Evolutionary conservation across 2,888 invertebrate genomes (phyloP), one percentile per base, ranked within the genome.

Genomic region (Laspeyria flexula): DNA sequence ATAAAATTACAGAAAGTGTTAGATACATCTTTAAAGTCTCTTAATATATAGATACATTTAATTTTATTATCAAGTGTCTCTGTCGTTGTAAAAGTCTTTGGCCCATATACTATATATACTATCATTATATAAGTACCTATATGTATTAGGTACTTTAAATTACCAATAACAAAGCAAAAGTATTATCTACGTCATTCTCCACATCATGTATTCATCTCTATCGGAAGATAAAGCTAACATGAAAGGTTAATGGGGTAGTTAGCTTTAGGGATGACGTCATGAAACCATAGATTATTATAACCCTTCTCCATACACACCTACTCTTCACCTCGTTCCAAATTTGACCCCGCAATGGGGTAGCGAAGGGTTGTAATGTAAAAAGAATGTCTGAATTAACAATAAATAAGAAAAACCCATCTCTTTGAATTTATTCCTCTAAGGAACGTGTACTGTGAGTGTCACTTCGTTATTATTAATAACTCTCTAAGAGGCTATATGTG

Each of bases 381-480:
- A 60, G 23, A 51, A 59, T 62, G 43, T 52, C 62, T 62, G 53
- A 65, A 69, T 68, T 43, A 54, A 43, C 50, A 55, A 73, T 69
- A 68, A 72, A 68, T 64, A 73, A 65, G 60, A 55, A 58, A 65
- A 65, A 44, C 51, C 51, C 39, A 55, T 51, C 45, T 60, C 11
- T 42, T 48, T 66, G 55, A 71, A 75, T 77, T 73, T 76, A 77
- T 76, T 74, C 63, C 65, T 51, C 53, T 56, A 67, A 73, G 69
- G 74, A 73, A 73, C 71, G 58, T 60, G 60, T 46, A 71, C 69
- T 60, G 67, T 62, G 58, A 75, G 65, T 62, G 65, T 63, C 48
- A 60, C 68, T 73, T 69, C 63, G 62, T 73, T 74, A 74, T 79
- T 78, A 77, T 73, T 76, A 79, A 82, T 78, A 78, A 71, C 60